phyloP scores from a whole-genome alignment of 2,113 vertebrate species.

The Percina caprodes region DNA sequence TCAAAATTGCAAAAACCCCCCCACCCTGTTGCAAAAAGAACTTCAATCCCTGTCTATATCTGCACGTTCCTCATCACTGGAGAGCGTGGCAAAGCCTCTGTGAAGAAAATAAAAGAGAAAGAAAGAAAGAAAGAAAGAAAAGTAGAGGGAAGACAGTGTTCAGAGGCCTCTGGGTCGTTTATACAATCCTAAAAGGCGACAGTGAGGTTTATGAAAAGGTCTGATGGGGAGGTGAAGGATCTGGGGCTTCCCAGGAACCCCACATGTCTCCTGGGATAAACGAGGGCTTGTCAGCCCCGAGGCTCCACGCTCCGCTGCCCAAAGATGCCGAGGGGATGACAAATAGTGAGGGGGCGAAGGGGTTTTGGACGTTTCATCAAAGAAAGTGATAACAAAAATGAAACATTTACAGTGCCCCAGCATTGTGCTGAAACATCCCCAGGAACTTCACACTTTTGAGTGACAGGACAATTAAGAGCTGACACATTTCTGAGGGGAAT shows the following conservation, averaged over 20 bases:
- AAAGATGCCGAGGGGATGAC: conserved; percentile 34
- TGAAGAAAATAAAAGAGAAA: conserved; percentile 47
- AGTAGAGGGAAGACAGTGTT: not conserved
- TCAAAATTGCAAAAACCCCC: conserved; percentile 46
- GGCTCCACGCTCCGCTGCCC: conserved; percentile 34
- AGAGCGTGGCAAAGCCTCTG: conserved; percentile 62
- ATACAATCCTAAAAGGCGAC: conserved; percentile 20
- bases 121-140: not conserved
- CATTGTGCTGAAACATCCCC: not conserved
- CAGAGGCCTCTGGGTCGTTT: not conserved
- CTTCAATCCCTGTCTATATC: conserved; percentile 5
- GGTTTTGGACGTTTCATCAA: conserved; percentile 47
- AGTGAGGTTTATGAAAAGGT: conserved; percentile 26
- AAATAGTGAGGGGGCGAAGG: conserved; percentile 6
- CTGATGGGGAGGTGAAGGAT: conserved; percentile 36
- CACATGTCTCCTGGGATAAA: conserved; percentile 49
- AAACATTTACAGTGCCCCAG: not conserved
- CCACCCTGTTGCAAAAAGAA: no score
- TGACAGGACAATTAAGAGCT: conserved; percentile 52
- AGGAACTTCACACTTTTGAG: conserved; percentile 20
- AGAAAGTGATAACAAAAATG: conserved; percentile 53
- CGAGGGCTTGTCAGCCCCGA: conserved; percentile 33
- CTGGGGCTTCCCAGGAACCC: conserved; percentile 14
- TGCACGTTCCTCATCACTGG: conserved; percentile 16
- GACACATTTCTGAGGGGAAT: conserved; percentile 18